Percentiles rank a stretch among this genome's conserved stretches.
phyloP scores from a whole-genome alignment of 2,888 invertebrate genomes.

The Lepidochitona cinerea region DNA sequence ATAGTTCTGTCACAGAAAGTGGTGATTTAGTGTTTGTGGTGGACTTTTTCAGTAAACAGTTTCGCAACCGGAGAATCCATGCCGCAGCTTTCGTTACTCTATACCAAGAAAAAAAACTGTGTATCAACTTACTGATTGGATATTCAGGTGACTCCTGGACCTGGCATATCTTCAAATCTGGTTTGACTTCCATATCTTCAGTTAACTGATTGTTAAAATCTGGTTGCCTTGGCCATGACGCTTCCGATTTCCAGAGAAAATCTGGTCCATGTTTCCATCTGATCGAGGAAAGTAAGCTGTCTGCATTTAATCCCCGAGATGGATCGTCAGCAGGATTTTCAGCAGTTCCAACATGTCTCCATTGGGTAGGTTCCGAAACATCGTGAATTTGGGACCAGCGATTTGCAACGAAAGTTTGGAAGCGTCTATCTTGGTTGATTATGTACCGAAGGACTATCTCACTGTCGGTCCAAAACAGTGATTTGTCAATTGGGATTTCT shows the following conservation, averaged over 20 bases:
- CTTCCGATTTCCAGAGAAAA: not conserved
- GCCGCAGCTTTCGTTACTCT: not conserved
- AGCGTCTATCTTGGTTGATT: conserved; percentile 7
- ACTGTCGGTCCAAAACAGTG: conserved; percentile 19
- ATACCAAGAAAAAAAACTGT: not conserved
- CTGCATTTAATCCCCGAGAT: not conserved
- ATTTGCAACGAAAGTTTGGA: conserved; percentile 15
- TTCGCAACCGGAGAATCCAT: not conserved
- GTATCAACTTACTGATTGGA: conserved; percentile 1
- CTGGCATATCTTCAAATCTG: not conserved
- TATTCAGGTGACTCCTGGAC: too few relatives aligned
- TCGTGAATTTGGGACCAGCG: conserved; percentile 5
- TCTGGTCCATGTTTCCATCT: conserved; percentile 10
- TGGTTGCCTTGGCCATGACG: not conserved
- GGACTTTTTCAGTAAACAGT: not conserved
- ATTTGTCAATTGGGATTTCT: not conserved
- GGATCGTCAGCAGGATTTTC: conserved; percentile 10
- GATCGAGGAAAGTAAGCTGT: not conserved
- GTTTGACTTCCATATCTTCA: not conserved
- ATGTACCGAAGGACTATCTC: conserved; percentile 10
- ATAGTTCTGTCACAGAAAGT: too few relatives aligned
- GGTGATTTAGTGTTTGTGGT: too few relatives aligned
- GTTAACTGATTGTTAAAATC: not conserved
- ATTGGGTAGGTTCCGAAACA: not conserved
- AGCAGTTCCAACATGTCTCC: conserved; percentile 9